phyloP scores from a whole-genome alignment of 2,113 vertebrate genomes.

The Fregata magnificens region DNA sequence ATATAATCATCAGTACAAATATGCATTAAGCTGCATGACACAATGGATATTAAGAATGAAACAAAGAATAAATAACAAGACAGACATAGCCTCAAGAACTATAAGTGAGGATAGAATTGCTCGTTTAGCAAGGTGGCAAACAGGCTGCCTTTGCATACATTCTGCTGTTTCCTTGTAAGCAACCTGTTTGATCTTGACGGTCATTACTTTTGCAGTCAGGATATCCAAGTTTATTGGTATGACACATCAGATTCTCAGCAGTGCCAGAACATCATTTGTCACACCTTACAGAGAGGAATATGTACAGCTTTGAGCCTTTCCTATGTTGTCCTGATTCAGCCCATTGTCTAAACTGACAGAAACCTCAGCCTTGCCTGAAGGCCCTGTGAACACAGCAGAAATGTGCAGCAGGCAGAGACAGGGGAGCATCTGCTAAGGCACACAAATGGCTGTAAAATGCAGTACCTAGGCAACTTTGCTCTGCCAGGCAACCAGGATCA shows the following conservation, averaged over 20 bases:
- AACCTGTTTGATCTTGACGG: not conserved
- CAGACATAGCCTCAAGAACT: constrained; percentile 13
- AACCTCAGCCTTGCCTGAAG: not conserved
- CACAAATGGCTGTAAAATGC: not conserved
- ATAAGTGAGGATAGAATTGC: not conserved
- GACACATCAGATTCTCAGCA: not conserved
- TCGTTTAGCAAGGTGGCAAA: not conserved
- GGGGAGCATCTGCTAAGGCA: not conserved
- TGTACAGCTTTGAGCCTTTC: not conserved
- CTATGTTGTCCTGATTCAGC: not conserved
- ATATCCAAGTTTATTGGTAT: not conserved
- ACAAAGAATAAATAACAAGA: not conserved
- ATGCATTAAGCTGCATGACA: not conserved
- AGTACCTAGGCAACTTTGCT: not conserved
- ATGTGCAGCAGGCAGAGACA: not conserved
- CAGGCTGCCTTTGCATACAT: not conserved
- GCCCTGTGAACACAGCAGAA: not conserved
- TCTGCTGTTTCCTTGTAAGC: not conserved
- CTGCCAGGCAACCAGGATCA: not conserved
- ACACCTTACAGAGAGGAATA: not conserved
- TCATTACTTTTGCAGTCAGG: not conserved
- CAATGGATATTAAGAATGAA: not conserved
- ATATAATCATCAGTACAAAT: constrained; percentile 1
- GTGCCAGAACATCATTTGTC: not conserved
- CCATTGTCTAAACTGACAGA: not conserved